Evolutionary conservation across 2,888 invertebrate species (phyloP), one percentile per base, ranked within the genome.

Genomic region (Clusia tigrina): DNA sequence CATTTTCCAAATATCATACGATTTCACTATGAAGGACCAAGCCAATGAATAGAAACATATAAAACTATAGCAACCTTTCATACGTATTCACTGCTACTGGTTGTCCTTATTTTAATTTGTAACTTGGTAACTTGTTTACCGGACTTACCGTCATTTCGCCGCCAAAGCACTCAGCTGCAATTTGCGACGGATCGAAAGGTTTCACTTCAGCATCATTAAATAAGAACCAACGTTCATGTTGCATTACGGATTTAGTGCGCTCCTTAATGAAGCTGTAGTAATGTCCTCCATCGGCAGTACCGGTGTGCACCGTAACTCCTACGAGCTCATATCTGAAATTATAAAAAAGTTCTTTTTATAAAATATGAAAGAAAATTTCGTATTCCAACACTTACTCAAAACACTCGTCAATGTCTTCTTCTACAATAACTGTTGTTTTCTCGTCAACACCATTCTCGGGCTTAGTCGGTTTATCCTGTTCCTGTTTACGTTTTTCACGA

Each of bases 231-330:
- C 95, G 94, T 84, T 96, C 96, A 75, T 91, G 90, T 32, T 87
- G 87, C 56, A 86, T 88, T 1, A 85, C 86, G 53, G 71, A 76
- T 63, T 90, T 88, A 69, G 88, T 89, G 38, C 95, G 87, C 84
- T 96, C 96, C 69, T 95, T 89, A 67, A 97, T 97, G 82, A 97
- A 97, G 86, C 93, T 92, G 84, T 96, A 96, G 84, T 97, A 97
- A 84, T 97, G 97, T 0, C 97, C 97, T 59, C 96, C 96, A 82
- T 97, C 97, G 1, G 97, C 97, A 0, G 96, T 97, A n/a, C 97
- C 97, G 17, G 97, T 97, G 85, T 97, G 97, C 0, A 97, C 97
- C 0, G 97, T 97, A 12, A 97, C 96, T 12, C 97, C 97, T 67
- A 94, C 94, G 67, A 95, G 83, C 82, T 94, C 94, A 84, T 93